phyloP scores from a whole-genome alignment of 1,140 invertebrate species.

The Panagrolaimus sp. region DNA sequence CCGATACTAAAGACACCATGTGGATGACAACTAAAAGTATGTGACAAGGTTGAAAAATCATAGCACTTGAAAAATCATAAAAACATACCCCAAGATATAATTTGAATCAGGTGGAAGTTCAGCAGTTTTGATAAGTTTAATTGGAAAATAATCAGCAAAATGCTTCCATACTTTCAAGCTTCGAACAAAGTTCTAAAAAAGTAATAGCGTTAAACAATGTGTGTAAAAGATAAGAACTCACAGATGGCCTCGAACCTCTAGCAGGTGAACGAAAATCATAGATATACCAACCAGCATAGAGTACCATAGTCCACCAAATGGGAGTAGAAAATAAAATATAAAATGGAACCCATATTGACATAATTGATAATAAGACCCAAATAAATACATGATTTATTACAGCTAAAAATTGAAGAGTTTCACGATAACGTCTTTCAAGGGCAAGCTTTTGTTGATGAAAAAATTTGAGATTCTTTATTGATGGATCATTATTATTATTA shows the following conservation, averaged over 20 bases:
- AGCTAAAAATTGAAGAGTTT: not conserved
- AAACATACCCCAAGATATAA: constrained; percentile 63
- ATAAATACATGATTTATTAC: constrained; percentile 26
- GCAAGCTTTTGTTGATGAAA: no score
- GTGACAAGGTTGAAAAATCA: not conserved
- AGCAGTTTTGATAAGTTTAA: constrained; percentile 60
- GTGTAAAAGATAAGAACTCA: constrained; percentile 21
- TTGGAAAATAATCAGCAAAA: constrained; percentile 61
- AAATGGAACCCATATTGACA: constrained; percentile 37
- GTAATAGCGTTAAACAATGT: no score
- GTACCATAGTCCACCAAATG: constrained; percentile 37
- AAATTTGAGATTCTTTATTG: no score
- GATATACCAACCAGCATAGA: constrained; percentile 49
- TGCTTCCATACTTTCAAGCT: constrained; percentile 44
- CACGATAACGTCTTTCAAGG: not conserved
- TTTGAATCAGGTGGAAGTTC: constrained; percentile 61
- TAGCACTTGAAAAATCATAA: constrained; percentile 65
- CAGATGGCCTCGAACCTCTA: constrained; percentile 46
- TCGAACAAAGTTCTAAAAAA: constrained; percentile 62
- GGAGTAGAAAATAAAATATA: constrained; percentile 44
- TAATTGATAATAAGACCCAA: constrained; percentile 35
- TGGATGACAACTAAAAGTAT: constrained; percentile 69
- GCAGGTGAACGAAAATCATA: constrained; percentile 49
- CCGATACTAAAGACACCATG: constrained; percentile 66
- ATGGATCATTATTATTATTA: no score